phyloP scores from a whole-genome alignment of 2,888 invertebrate species.

The Pogonocherus hispidulus region DNA sequence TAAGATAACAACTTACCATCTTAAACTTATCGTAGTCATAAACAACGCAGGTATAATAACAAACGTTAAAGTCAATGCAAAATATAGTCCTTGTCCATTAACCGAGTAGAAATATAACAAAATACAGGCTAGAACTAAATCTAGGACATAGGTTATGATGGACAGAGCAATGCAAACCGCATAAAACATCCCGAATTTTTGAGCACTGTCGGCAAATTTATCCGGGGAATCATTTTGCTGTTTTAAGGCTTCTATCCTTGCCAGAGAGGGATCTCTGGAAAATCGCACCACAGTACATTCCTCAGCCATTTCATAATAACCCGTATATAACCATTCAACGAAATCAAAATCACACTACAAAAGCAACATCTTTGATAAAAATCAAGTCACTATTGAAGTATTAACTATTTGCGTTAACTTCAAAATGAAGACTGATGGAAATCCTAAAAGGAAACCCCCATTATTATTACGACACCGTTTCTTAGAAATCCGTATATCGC shows the following conservation, averaged over 20 bases:
- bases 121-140: constrained; percentile 66
- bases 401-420: too few species aligned
- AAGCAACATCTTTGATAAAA: too few species aligned
- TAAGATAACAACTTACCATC: constrained; percentile 69
- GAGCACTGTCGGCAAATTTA: constrained; percentile 62
- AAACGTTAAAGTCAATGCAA: constrained; percentile 70
- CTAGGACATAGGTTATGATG: constrained; percentile 67
- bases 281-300: constrained; percentile 68
- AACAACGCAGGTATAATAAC: constrained; percentile 69
- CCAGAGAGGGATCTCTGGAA: constrained; percentile 66
- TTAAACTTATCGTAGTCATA: constrained; percentile 70
- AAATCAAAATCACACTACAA: background rate
- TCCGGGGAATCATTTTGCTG: constrained; percentile 56
- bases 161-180: constrained; percentile 67
- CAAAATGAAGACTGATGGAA: background rate
- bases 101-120: constrained; percentile 67
- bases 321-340: too few species aligned
- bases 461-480: background rate
- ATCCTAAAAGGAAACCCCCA: background rate
- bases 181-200: constrained; percentile 65
- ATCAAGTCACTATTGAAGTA: background rate
- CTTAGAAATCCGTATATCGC: background rate
- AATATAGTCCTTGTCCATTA: constrained; percentile 67
- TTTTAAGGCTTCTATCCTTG: constrained; percentile 66
- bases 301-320: constrained; percentile 64